Percentiles rank a stretch among this genome's conserved stretches.
phyloP scores from a whole-genome alignment of 1,140 invertebrate species.

The Ruditapes philippinarum region DNA sequence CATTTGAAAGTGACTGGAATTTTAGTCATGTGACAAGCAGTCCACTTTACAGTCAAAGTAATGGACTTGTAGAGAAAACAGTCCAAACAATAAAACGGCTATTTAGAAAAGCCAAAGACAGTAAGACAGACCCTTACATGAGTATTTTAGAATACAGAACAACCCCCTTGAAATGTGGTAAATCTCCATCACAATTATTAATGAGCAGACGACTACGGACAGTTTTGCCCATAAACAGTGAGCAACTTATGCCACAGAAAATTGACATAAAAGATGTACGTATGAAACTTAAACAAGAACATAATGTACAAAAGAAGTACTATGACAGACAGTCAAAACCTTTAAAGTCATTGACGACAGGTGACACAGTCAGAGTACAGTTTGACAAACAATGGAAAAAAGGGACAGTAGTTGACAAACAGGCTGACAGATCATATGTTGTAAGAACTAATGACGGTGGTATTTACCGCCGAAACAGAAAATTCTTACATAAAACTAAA shows the following conservation, averaged over 20 bases:
- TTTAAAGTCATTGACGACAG: background rate
- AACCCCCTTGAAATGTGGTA: background rate
- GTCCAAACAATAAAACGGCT: conserved; percentile 32
- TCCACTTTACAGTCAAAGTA: conserved; percentile 13
- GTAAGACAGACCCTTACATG: conserved; percentile 16
- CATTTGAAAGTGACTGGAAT: conserved; percentile 10
- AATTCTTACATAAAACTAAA: background rate
- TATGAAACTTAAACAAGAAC: background rate
- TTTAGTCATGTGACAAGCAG: conserved; percentile 18
- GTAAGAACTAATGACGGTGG: conserved; percentile 6
- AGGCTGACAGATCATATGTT: conserved; percentile 22
- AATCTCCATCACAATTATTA: background rate
- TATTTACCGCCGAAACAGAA: conserved; percentile 23
- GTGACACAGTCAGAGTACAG: background rate
- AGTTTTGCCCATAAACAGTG: background rate
- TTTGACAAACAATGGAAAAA: conserved; percentile 17
- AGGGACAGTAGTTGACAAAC: background rate
- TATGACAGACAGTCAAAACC: conserved; percentile 16
- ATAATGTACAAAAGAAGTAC: conserved; percentile 32
- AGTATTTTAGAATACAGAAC: conserved; percentile 1
- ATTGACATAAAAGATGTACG: background rate
- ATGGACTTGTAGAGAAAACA: background rate
- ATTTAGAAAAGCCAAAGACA: conserved; percentile 32
- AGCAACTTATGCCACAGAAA: background rate
- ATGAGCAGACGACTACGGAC: background rate